phyloP scores from a whole-genome alignment of 2,113 vertebrate species.

The Psittacus erithacus region DNA sequence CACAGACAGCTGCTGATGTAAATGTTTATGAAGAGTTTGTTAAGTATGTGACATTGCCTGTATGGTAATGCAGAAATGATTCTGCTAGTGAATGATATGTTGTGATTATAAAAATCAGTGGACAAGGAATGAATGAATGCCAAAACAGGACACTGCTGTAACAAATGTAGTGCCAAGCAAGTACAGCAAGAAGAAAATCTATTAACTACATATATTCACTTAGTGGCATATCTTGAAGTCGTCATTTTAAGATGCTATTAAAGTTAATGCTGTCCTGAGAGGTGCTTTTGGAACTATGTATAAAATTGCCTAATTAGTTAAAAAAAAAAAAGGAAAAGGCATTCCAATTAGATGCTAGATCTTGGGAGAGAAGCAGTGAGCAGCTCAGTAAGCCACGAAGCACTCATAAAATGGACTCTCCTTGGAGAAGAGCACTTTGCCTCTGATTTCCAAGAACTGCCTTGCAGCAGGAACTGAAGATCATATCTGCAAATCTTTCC shows the following conservation, averaged over 20 bases:
- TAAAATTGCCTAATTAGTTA: conserved; percentile 3
- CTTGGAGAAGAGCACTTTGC: neutral
- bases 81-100: neutral
- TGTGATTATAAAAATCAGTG: conserved; percentile 22
- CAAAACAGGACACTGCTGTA: conserved; percentile 1
- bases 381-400: neutral
- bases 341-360: neutral
- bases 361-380: neutral
- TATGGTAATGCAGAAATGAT: conserved; percentile 11
- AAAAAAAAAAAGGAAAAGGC: neutral
- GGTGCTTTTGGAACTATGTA: neutral
- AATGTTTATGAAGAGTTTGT: conserved; percentile 40
- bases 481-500: neutral
- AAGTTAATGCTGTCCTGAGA: conserved; percentile 33
- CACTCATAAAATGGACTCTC: neutral
- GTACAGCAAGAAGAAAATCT: neutral
- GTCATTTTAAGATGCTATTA: conserved; percentile 36
- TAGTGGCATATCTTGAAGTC: conserved; percentile 1
- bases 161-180: conserved; percentile 1
- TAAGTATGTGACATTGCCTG: neutral
- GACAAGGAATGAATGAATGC: neutral
- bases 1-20: neutral
- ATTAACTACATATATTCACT: neutral
- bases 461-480: conserved; percentile 2
- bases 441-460: neutral